Evolutionary conservation across 1,140 invertebrate genomes (phyloP), one percentile per base, ranked within the genome.

Genomic region (Delia radicum): DNA sequence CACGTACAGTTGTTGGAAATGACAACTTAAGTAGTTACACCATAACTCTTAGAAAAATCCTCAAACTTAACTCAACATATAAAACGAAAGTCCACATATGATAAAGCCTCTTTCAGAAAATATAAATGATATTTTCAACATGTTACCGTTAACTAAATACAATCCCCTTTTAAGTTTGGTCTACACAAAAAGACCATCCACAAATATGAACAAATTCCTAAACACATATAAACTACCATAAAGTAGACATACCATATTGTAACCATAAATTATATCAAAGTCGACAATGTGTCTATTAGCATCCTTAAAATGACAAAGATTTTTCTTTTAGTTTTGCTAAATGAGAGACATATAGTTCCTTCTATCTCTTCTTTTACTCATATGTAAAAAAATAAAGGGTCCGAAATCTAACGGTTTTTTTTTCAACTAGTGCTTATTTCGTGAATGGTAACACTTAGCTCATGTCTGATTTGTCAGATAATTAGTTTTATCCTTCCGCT

Each of bases 231-330:
- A 10, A 48, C n/a, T 48, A n/a, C 15, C 13, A n/a, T n/a, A 48
- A 33, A 21, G 5, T 26, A n/a, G 31, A 33, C 65, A 69, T 29
- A 26, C 62, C 62, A 65, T 29, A 28, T 33, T 69, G 65, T 69
- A 18, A 33, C 21, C 65, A 24, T 69, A 69, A 69, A 69, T 69
- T 69, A 69, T 69, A 69, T 37, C 65, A 69, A 69, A 69, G 29
- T 69, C 29, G 65, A 69, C 65, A 69, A 33, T 69, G 65, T 69
- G n/a, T 69, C n/a, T 69, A 69, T 69, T 69, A 69, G 65, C 65
- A 69, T 29, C 65, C 65, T 69, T 69, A 69, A 69, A 69, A 69
- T 69, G 21, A 69, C 63, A 3, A 69, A 21, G 8, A 55, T 55
- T 55, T 55, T 48, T 37, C 3, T 37, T 37, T 55, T 24, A 1